These are phyloP conservation scores for Willisornis vidua DNA, from an alignment of 2,113 vertebrate genomes.

Conservation along the genomic window DNA sequence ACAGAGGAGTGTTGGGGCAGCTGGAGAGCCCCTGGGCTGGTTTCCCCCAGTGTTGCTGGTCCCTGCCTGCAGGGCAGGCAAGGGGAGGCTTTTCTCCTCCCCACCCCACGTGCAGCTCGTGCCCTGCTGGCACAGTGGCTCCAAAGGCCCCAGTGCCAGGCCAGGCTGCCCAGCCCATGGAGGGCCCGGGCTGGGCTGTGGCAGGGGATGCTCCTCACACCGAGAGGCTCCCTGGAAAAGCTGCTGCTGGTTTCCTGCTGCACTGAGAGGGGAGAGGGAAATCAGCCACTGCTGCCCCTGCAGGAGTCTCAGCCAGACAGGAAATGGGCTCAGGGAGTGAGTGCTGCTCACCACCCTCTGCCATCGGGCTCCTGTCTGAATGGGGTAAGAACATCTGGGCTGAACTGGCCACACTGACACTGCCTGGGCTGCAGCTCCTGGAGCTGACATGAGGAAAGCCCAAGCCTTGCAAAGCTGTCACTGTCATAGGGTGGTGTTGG, in stretches of 20 bases:
- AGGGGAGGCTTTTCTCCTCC: not conserved
- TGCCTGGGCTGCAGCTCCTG: not conserved
- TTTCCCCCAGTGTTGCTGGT: not conserved
- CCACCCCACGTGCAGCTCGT: not conserved
- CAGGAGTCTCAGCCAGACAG: not conserved
- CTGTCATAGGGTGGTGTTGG: not conserved
- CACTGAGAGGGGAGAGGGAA: not conserved
- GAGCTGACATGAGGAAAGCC: not conserved
- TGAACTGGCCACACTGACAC: not conserved
- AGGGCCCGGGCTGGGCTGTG: not conserved
- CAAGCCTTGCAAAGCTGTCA: not conserved
- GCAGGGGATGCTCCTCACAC: not conserved
- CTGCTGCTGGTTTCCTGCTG: not conserved
- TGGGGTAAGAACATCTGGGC: not conserved
- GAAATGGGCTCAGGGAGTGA: not conserved
- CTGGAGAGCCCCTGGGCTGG: fast-evolving
- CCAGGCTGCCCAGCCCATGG: not conserved
- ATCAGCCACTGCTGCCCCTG: not conserved
- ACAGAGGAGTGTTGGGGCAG: not conserved
- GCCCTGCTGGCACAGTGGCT: too few species aligned
- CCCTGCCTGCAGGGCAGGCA: not conserved
- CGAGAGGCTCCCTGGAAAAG: not conserved
- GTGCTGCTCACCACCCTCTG: not conserved
- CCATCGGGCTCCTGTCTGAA: not conserved
- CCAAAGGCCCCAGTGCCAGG: not conserved